A percentile compares a stretch with the other conserved stretches of the same genome.
Evolutionary conservation across 2,797 vertebrate genomes (phyloP).

Genomic region (Thunnus albacares): DNA sequence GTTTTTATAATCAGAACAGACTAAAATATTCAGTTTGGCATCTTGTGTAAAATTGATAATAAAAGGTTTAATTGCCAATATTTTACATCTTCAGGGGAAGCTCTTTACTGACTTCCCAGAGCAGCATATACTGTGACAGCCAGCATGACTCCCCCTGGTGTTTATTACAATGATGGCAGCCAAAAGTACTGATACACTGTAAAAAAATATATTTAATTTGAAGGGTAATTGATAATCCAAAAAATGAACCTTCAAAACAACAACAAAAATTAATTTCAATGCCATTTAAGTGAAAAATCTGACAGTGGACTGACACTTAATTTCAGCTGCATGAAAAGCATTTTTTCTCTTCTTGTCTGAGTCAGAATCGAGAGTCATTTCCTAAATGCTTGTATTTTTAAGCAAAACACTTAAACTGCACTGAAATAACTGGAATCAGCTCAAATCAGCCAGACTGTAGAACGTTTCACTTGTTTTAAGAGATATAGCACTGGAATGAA

Average conservation of each 20-base stretch:
- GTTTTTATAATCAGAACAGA: neutral
- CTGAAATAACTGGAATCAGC: slow-evolving; percentile 21
- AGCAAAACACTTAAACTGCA: slow-evolving; percentile 12
- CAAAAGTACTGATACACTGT: neutral
- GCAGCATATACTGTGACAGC: neutral
- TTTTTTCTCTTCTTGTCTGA: neutral
- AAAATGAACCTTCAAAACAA: neutral
- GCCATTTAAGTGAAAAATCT: neutral
- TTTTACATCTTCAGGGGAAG: neutral
- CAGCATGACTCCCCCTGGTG: slow-evolving; percentile 56
- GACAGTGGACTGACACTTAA: neutral
- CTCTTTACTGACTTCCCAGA: neutral
- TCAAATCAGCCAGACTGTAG: slow-evolving; percentile 25
- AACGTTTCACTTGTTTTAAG: slow-evolving; percentile 14
- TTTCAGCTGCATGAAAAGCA: neutral
- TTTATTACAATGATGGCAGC: slow-evolving; percentile 23
- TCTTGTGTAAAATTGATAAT: neutral
- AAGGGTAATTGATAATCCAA: neutral
- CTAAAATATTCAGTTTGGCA: neutral
- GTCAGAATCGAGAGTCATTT: neutral
- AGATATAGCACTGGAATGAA: slow-evolving; percentile 32
- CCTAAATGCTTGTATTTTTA: neutral
- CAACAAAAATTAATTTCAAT: neutral
- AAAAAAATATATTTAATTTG: neutral
- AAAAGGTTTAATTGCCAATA: neutral